Base-by-base conservation (phyloP, 2,888 invertebrate genomes). In the Dicranocentrus wangi region DNA sequence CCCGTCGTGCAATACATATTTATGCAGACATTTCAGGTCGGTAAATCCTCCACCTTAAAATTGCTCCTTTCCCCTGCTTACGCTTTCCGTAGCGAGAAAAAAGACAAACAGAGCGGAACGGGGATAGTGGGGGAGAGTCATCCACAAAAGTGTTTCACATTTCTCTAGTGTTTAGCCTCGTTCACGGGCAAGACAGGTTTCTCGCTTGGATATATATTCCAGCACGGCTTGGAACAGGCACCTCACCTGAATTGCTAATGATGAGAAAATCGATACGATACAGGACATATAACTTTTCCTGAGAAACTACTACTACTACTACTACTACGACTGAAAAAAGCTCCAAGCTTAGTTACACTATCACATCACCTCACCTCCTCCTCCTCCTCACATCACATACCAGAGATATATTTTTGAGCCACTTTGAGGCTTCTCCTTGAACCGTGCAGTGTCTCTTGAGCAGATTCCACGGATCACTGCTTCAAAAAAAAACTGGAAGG, bases 181-280 rank as follows among this genome's bases (percentile, higher is more conserved):
- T 28, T 15, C 63, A 70, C 39, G 32, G n/a, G 51, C 2, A 58
- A 51, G 60, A 27, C 60, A 17, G 51, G 63, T 51, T 47, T 5
- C 10, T 55, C 55, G 19, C 21, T 55, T 25, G 71, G 42, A 25
- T 25, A 60, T 42, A 58, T 58, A 7, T 58, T 13, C 25, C 21
- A 10, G 15, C 47, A 5, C 15, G n/a, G 8, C n/a, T 5, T 17
- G 17, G 47, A 55, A 55, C 65, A 66, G 32, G 39, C 60, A 70
- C 53, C 78, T 71, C 78, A 79, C 79, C 71, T 79, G 79, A 79
- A 79, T 79, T 60, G 60, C 72, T 79, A 79, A 79, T 79, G 79
- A 79, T 79, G 72, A 71, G 72, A 79, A 79, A 79, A 79, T 79
- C 79, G 79, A 79, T 79, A 72, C 69, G 15, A 51, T 19, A 66